A percentile compares a stretch with the other conserved stretches of the same genome.
Evolutionary conservation across 2,888 invertebrate genomes (phyloP).

Genomic region (Drosophila eohydei): DNA sequence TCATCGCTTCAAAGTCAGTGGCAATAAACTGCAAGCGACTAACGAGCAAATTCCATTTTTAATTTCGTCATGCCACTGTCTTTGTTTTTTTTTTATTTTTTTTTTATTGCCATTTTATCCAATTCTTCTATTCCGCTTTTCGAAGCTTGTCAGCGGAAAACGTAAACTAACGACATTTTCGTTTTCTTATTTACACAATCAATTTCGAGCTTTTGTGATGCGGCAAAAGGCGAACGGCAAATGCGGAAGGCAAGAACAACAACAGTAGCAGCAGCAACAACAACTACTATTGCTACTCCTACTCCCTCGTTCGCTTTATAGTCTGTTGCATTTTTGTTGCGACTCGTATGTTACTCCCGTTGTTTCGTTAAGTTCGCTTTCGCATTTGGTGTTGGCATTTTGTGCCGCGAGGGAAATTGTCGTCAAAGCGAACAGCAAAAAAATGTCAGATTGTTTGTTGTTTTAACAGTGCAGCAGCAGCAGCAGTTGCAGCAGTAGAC

Average conservation of each 20-base stretch:
- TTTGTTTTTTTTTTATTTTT: conserved; percentile 1
- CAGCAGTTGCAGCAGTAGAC: neutral
- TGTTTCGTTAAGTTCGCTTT: conserved; percentile 67
- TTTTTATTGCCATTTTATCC: conserved; percentile 50
- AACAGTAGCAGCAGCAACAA: conserved; percentile 1
- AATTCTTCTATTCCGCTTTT: conserved; percentile 16
- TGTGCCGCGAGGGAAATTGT: conserved; percentile 76
- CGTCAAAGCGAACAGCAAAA: conserved; percentile 69
- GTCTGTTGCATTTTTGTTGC: conserved; percentile 25
- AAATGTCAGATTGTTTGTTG: conserved; percentile 77
- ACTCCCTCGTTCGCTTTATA: conserved; percentile 3
- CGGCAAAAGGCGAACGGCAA: conserved; percentile 61
- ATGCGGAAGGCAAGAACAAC: conserved; percentile 31
- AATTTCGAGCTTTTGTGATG: conserved; percentile 75
- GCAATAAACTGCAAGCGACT: conserved; percentile 68
- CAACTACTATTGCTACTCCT: neutral
- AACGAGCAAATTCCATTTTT: conserved; percentile 80
- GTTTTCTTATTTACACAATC: conserved; percentile 79
- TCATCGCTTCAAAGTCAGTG: conserved; percentile 65
- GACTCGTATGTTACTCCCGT: conserved; percentile 22
- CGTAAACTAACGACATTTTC: conserved; percentile 80
- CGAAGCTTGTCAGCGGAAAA: conserved; percentile 75
- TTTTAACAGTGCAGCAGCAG: conserved; percentile 48
- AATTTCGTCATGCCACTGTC: conserved; percentile 63
- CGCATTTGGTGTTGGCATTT: conserved; percentile 61